These are phyloP conservation scores for Alosa sapidissima DNA, from an alignment of 2,797 vertebrate genomes.

Conservation along the genomic window DNA sequence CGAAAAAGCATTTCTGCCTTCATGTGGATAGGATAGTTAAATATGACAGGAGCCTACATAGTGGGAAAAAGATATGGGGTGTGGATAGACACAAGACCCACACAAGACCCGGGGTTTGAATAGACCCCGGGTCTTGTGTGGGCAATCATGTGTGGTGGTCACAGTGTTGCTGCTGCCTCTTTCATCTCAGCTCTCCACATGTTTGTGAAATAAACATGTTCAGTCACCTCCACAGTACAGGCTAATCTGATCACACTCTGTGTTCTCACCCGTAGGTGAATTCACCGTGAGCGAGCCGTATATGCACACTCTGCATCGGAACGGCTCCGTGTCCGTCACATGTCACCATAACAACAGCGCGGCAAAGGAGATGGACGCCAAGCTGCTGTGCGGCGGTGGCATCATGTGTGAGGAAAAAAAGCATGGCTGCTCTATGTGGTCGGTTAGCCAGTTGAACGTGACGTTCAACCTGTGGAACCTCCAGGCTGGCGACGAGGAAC, in stretches of 20 bases:
- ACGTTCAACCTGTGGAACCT: slow-evolving; percentile 40
- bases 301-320: slow-evolving; percentile 14
- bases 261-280: not conserved
- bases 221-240: too few species aligned
- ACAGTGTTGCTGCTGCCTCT: too few species aligned
- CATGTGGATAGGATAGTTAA: too few species aligned
- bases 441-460: not conserved
- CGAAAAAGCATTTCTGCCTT: too few species aligned
- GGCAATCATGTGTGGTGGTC: too few species aligned
- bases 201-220: too few species aligned
- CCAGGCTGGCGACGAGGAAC: not conserved
- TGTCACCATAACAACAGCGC: not conserved
- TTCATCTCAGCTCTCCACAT: too few species aligned
- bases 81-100: too few species aligned
- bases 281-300: not conserved
- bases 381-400: not conserved
- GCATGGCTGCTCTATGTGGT: accelerated
- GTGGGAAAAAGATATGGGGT: too few species aligned
- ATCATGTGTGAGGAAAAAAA: not conserved
- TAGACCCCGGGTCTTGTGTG: too few species aligned
- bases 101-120: too few species aligned
- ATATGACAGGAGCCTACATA: too few species aligned
- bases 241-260: not conserved
- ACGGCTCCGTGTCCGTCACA: slow-evolving; percentile 34
- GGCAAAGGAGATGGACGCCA: accelerated